A percentile compares a stretch with the other conserved stretches of the same genome.
Conservation (phyloP, 2,888 invertebrate genomes). For the Amblyjoppa proteus region DNA sequence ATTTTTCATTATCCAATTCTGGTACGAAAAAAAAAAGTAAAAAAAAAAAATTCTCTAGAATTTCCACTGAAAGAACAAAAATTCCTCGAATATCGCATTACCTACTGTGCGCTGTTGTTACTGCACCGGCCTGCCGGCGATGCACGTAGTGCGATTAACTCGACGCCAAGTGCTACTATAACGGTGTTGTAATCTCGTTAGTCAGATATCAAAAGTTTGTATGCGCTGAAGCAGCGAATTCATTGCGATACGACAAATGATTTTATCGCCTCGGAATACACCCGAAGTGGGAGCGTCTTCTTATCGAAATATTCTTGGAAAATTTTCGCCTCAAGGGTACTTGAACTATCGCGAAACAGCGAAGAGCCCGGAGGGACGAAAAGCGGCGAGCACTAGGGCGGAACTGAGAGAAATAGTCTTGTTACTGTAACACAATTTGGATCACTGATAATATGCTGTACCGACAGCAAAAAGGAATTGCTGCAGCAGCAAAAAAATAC, state of each 20-base stretch:
- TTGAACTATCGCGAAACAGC: neutral
- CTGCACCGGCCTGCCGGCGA: too few relatives aligned
- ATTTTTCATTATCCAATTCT: neutral
- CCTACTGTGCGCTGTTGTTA: too few relatives aligned
- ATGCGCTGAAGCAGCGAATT: neutral
- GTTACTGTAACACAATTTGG: too few relatives aligned
- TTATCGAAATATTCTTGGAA: conserved; percentile 29
- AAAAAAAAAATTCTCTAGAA: neutral
- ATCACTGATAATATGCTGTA: too few relatives aligned
- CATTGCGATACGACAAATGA: conserved; percentile 17
- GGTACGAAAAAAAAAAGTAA: neutral
- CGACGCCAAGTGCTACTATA: neutral
- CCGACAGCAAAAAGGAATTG: too few relatives aligned
- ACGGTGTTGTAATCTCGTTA: neutral
- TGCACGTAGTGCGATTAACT: neutral
- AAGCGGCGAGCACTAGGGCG: neutral
- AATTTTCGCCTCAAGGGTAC: conserved; percentile 20
- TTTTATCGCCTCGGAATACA: conserved; percentile 6
- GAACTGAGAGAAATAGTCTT: too few relatives aligned
- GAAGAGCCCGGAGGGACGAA: neutral
- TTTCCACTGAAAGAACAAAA: too few relatives aligned
- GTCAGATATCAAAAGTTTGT: conserved; percentile 6
- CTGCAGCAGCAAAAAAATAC: too few relatives aligned
- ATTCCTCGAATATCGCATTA: too few relatives aligned
- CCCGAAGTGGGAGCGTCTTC: neutral